Evolutionary conservation across 2,113 vertebrate species (phyloP).

Genomic region (Deroptyus accipitrinus): DNA sequence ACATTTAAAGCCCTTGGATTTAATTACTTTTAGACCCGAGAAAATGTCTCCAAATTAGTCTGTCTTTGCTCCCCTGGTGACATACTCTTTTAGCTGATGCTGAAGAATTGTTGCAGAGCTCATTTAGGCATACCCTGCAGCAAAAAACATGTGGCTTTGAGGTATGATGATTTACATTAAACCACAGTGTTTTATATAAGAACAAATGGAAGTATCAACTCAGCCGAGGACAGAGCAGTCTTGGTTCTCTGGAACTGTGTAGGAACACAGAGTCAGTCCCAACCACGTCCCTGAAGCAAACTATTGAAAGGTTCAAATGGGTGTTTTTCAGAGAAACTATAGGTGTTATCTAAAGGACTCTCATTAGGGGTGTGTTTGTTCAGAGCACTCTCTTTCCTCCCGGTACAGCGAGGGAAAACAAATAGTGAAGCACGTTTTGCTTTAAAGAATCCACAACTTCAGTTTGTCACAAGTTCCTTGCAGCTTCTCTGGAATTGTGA

Average conservation of each 20-base stretch:
- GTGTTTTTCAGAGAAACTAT: not conserved
- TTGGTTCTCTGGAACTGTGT: not conserved
- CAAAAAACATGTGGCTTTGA: not conserved
- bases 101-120: not conserved
- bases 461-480: not conserved
- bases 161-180: not conserved
- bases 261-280: not conserved
- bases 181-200: fast-evolving
- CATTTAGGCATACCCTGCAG: not conserved
- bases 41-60: not conserved
- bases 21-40: not conserved
- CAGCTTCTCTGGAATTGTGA: not conserved
- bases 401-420: not conserved
- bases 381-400: not conserved
- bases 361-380: not conserved
- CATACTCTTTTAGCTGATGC: not conserved
- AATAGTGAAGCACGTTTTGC: not conserved
- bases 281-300: not conserved
- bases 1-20: not conserved
- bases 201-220: not conserved
- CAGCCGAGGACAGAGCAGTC: fast-evolving
- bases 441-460: not conserved
- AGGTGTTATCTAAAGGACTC: not conserved
- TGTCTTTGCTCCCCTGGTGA: not conserved
- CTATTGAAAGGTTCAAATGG: not conserved